Evolutionary conservation across 2,888 invertebrate species (phyloP).

Genomic region (Ophion ellenae): DNA sequence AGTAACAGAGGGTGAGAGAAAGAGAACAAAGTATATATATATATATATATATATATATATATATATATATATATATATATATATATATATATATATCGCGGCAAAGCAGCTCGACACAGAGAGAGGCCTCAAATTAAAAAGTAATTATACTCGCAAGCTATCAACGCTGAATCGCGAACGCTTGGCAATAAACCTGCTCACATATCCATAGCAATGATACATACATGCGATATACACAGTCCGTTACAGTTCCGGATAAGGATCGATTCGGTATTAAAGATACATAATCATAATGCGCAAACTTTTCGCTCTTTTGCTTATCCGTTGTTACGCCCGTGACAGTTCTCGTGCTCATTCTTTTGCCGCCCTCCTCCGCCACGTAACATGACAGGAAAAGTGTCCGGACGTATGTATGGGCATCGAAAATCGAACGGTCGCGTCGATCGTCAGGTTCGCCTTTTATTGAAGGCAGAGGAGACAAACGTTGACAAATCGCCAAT

Average conservation of each 20-base stretch:
- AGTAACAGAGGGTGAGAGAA: constrained; percentile 56
- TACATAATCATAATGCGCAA: constrained; percentile 53
- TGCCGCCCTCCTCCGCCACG: neutral
- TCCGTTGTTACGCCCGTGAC: constrained; percentile 50
- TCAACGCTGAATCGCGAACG: constrained; percentile 65
- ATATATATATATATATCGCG: constrained; percentile 60
- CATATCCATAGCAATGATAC: constrained; percentile 47
- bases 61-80: constrained; percentile 60
- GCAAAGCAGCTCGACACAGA: constrained; percentile 63
- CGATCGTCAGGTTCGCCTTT: no score
- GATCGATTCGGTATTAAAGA: constrained; percentile 64
- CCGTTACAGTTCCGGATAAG: constrained; percentile 58
- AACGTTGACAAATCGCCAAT: no score
- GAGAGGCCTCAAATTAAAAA: constrained; percentile 66
- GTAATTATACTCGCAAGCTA: constrained; percentile 64
- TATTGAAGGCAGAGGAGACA: no score
- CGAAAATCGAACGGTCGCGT: no score
- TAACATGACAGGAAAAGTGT: neutral
- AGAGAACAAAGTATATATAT: constrained; percentile 57
- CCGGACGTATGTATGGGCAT: no score
- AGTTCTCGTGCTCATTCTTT: neutral
- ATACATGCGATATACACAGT: constrained; percentile 37
- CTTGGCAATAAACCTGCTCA: constrained; percentile 28
- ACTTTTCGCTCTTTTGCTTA: constrained; percentile 35
- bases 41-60: constrained; percentile 59